These are phyloP conservation scores for Parascotia fuliginaria DNA, from an alignment of 2,888 invertebrate species.

Conservation along the genomic window DNA sequence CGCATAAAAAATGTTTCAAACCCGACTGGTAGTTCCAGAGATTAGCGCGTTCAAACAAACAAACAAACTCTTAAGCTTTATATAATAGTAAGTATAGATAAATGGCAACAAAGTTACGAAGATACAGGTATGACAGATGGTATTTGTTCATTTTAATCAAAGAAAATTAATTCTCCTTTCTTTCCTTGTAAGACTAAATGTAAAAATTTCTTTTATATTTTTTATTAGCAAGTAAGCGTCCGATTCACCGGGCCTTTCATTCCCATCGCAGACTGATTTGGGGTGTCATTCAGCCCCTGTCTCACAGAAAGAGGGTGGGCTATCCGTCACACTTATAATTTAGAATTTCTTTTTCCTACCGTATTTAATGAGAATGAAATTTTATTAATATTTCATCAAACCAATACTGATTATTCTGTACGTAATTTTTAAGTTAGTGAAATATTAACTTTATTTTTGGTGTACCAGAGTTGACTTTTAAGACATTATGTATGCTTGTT, in stretches of 20 bases:
- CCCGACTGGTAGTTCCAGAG: too few species aligned
- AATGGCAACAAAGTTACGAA: not conserved
- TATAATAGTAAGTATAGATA: too few species aligned
- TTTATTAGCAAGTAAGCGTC: conserved; percentile 21
- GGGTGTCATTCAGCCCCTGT: conserved; percentile 13
- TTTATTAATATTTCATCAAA: too few species aligned
- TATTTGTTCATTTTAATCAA: conserved; percentile 1
- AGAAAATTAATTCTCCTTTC: conserved; percentile 21
- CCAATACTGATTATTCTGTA: too few species aligned
- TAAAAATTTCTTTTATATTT: conserved; percentile 25
- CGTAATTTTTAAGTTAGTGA: too few species aligned
- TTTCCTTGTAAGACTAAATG: conserved; percentile 6
- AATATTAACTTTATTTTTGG: too few species aligned
- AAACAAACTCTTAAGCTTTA: too few species aligned
- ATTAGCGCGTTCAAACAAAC: too few species aligned
- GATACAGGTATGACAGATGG: not conserved
- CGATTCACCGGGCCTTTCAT: conserved; percentile 15
- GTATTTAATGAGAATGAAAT: too few species aligned
- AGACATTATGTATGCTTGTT: too few species aligned
- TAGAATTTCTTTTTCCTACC: not conserved
- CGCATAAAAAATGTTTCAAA: too few species aligned
- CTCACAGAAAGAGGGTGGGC: not conserved
- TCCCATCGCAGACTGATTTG: conserved; percentile 27
- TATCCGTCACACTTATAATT: conserved; percentile 13
- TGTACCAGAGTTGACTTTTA: too few species aligned